phyloP scores from a whole-genome alignment of 2,797 vertebrate species.

The Silurus aristotelis region DNA sequence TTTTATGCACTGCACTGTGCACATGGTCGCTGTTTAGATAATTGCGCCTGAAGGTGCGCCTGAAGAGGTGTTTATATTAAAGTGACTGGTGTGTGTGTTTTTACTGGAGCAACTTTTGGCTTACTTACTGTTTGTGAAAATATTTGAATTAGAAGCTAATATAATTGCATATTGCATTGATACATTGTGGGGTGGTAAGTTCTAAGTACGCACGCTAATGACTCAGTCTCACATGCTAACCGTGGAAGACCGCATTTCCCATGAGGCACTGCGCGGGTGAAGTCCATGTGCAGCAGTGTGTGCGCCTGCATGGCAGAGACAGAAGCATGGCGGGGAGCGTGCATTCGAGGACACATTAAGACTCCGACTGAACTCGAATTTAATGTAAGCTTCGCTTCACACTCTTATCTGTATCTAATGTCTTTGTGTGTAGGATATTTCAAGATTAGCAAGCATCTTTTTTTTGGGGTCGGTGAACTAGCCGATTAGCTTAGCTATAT shows the following conservation, averaged over 20 bases:
- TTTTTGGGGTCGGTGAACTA: neutral
- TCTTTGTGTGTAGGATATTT: neutral
- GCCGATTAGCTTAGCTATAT: conserved; percentile 8
- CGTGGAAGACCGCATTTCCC: conserved; percentile 27
- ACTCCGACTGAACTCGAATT: neutral
- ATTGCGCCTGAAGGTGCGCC: too few species aligned
- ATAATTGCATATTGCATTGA: neutral
- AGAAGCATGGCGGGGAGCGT: conserved; percentile 15
- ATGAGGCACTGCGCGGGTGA: conserved; percentile 14
- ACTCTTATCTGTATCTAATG: neutral
- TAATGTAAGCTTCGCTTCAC: conserved; percentile 13
- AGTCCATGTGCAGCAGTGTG: conserved; percentile 34
- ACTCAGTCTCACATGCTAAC: neutral
- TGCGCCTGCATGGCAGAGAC: neutral
- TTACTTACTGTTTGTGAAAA: neutral
- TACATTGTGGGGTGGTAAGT: neutral
- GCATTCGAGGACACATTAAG: neutral
- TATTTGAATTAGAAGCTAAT: neutral
- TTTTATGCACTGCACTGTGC: neutral
- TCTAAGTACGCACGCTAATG: neutral
- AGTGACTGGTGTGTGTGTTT: neutral
- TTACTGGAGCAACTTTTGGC: neutral
- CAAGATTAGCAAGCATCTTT: too few species aligned
- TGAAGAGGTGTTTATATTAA: neutral
- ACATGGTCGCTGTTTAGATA: neutral